Base-by-base conservation (phyloP, 2,797 vertebrate genomes). In the Hozukius guyotensis region DNA sequence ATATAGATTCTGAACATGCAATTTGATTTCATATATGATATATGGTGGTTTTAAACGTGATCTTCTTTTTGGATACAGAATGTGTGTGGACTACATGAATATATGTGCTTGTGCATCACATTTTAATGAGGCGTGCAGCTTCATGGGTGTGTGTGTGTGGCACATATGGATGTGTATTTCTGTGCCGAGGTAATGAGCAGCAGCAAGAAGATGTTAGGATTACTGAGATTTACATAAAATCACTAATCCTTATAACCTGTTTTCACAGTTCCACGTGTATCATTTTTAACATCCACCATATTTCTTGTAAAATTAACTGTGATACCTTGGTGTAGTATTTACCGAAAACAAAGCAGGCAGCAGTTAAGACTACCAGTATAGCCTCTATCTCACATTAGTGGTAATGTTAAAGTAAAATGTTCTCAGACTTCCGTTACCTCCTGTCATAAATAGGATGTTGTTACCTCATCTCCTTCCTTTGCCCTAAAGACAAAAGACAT, bases 381-480 rank as follows among this genome's bases (percentile, higher is more conserved):
- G 16, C 20, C 34, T 77, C 22, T 60, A 5, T 34, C 7, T 62
- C 8, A 49, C 24, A 5, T 22, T 4, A n/a, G 5, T 49, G 24
- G 2, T 16, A 11, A 22, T 57, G 57, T 20, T 36, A 14, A 16
- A 61, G 1, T 63, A 31, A 18, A 36, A 16, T 66, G 24, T 55
- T 34, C 57, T 63, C 38, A 46, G 4, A 77, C 24, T 11, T 60
- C 2, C 8, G 1, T 36, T 59, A 0, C 13, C 3, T 38, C 69
- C 12, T 81, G 60, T 76, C 34, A 75, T 8, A n/a, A 75, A 77
- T 20, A 34, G 25, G 20, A 68, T 73, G 57, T 32, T 68, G 14
- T 68, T 67, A 31, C 18, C 4, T 14, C 6, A 22, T 53, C 14
- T 72, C 20, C 52, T 65, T 63, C 42, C 20, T 74, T 27, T 67